A percentile compares a stretch with the other conserved stretches of the same genome.
phyloP scores from a whole-genome alignment of 2,797 vertebrate genomes.

The Hypotaenidia okinawae region DNA sequence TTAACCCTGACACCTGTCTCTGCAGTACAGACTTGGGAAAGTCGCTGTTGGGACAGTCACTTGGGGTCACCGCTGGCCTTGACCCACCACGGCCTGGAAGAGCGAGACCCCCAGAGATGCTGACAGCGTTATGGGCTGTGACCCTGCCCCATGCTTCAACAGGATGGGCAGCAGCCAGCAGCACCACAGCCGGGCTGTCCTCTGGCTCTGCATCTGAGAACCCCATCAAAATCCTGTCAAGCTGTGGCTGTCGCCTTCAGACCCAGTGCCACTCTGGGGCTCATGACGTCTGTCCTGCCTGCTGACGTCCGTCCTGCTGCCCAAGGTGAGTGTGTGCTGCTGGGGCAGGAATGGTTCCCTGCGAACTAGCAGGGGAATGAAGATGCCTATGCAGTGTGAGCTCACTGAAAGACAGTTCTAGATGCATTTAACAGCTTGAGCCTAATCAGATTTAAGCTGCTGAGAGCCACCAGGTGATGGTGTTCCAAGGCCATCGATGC shows the following conservation, averaged over 20 bases:
- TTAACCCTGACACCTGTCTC: not conserved
- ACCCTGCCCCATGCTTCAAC: not conserved
- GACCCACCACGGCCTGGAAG: fast-evolving
- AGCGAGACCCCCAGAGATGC: fast-evolving
- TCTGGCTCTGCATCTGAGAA: not conserved
- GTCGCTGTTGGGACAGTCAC: not conserved
- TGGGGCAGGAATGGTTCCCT: not conserved
- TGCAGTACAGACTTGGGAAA: not conserved
- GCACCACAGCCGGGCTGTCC: fast-evolving
- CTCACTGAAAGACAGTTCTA: not conserved
- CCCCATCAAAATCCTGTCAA: too few relatives aligned
- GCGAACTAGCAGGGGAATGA: not conserved
- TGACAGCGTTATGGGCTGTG: fast-evolving
- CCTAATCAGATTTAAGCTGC: not conserved
- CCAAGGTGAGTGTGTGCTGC: fast-evolving
- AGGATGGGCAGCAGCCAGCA: not conserved
- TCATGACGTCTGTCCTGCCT: not conserved
- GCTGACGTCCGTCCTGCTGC: not conserved
- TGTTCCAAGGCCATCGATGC: not conserved
- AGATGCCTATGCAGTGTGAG: not conserved
- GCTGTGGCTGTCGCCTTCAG: not conserved
- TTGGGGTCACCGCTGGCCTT: not conserved
- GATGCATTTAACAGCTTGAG: not conserved
- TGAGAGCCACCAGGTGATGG: not conserved
- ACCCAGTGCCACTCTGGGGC: fast-evolving